Percentiles rank a stretch among this genome's conserved stretches.
Conservation (phyloP, 2,888 invertebrate genomes). For the Cheilosia variabilis region DNA sequence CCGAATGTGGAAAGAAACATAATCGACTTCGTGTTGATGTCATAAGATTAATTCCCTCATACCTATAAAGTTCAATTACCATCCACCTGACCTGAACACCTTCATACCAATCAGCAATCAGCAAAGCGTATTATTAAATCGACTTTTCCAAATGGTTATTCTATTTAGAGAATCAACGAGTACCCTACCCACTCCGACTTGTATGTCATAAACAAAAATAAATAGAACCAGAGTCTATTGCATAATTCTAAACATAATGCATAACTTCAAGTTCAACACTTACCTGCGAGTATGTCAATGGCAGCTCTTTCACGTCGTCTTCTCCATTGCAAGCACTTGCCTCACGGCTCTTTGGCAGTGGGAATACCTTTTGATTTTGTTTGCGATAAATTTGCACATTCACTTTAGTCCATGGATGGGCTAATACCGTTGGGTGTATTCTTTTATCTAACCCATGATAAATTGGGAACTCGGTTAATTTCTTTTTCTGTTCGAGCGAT, state of each 20-base stretch:
- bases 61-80: too few relatives aligned
- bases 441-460: slow-evolving; percentile 80
- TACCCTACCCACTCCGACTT: neutral
- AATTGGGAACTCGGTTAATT: slow-evolving; percentile 79
- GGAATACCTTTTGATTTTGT: slow-evolving; percentile 89
- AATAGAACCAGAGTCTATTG: slow-evolving; percentile 17
- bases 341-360: slow-evolving; percentile 86
- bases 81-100: too few relatives aligned
- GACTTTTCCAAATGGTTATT: neutral
- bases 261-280: slow-evolving; percentile 48
- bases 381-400: slow-evolving; percentile 86
- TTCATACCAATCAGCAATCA: too few relatives aligned
- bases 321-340: neutral
- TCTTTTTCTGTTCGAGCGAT: slow-evolving; percentile 80
- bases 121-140: too few relatives aligned
- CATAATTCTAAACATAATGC: slow-evolving; percentile 32
- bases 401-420: slow-evolving; percentile 84
- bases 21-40: too few relatives aligned
- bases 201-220: neutral
- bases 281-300: slow-evolving; percentile 91
- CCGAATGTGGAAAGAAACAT: too few relatives aligned
- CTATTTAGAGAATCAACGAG: neutral
- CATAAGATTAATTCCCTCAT: too few relatives aligned
- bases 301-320: slow-evolving; percentile 84
- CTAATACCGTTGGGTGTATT: slow-evolving; percentile 80